Percentiles rank a stretch among this genome's conserved stretches.
Conservation (phyloP, 2,888 invertebrate species). For the Bibio marci region DNA sequence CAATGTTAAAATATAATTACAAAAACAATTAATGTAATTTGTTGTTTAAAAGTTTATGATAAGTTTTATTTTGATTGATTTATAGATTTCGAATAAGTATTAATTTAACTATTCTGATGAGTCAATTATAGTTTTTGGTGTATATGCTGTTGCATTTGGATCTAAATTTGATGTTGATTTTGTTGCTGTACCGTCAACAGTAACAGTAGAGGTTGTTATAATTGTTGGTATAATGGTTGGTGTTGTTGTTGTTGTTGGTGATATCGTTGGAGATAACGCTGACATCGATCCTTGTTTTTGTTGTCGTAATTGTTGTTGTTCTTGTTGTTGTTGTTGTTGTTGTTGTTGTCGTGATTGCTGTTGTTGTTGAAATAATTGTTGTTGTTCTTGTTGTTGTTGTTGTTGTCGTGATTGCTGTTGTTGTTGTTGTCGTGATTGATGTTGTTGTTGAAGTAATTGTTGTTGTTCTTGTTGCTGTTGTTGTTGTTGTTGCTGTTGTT, state of each 20-base stretch:
- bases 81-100: too few species aligned
- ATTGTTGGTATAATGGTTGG: conserved; percentile 20
- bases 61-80: too few species aligned
- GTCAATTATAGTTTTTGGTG: conserved; percentile 52
- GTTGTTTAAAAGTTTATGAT: too few species aligned
- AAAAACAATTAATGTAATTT: too few species aligned
- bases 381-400: conserved; percentile 11
- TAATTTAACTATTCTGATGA: too few species aligned
- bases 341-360: not conserved
- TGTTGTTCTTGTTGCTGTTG: not conserved
- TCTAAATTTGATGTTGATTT: conserved; percentile 40
- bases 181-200: not conserved
- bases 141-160: conserved; percentile 84
- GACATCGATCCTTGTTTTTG: too few species aligned
- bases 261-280: not conserved
- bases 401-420: conserved; percentile 15
- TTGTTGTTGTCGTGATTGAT: conserved; percentile 8
- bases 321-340: conserved; percentile 13
- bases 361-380: conserved; percentile 5
- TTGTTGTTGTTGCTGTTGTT: not conserved
- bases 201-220: not conserved
- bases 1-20: too few species aligned
- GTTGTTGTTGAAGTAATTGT: too few species aligned
- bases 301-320: conserved; percentile 19
- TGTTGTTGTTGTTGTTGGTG: conserved; percentile 12